These are phyloP conservation scores for Petaurus breviceps DNA, from an alignment of 2,113 vertebrate species.

Conservation along the genomic window DNA sequence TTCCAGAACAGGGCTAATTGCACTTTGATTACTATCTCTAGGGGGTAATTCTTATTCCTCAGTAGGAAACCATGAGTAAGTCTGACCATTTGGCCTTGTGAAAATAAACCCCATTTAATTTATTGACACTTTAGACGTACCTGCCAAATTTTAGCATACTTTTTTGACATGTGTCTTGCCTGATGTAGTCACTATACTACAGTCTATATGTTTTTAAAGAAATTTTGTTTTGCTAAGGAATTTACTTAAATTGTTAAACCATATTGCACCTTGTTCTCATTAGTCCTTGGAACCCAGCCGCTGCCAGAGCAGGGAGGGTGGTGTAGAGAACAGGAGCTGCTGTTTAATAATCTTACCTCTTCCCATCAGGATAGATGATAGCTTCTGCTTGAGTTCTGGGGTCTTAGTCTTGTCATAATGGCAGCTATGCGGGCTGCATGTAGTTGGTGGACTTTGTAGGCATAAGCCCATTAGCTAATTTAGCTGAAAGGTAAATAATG, in stretches of 20 bases:
- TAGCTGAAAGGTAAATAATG: constrained; percentile 7
- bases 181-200: constrained; percentile 53
- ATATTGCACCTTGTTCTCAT: constrained; percentile 72
- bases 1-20: constrained; percentile 66
- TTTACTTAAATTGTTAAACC: constrained; percentile 66
- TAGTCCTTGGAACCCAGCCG: constrained; percentile 72
- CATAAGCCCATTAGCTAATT: background rate
- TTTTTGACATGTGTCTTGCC: constrained; percentile 67
- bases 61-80: constrained; percentile 68
- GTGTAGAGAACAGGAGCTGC: constrained; percentile 12
- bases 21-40: constrained; percentile 65
- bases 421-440: constrained; percentile 5
- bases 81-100: constrained; percentile 68
- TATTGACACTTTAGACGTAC: constrained; percentile 74
- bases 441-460: background rate
- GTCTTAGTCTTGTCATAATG: background rate
- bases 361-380: background rate
- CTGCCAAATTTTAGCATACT: constrained; percentile 65
- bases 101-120: constrained; percentile 76
- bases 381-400: background rate
- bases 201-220: constrained; percentile 67
- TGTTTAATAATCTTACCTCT: background rate
- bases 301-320: constrained; percentile 58
- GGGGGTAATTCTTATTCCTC: constrained; percentile 60
- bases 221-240: constrained; percentile 68